These are phyloP conservation scores for Urocitellus parryii DNA, from an alignment of 2,113 vertebrate species.

Conservation along the genomic window DNA sequence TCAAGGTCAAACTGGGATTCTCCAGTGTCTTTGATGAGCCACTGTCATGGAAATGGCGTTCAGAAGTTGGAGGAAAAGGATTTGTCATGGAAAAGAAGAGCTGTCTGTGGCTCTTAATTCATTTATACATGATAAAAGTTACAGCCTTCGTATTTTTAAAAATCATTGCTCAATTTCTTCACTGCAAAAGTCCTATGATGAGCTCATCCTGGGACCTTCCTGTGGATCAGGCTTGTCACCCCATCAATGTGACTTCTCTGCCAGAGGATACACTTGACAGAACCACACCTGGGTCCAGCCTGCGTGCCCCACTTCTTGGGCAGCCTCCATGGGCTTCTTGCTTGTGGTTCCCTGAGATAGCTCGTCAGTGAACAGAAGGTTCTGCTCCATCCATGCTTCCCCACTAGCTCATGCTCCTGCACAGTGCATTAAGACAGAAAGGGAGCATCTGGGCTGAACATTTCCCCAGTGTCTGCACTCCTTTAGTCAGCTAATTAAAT, in stretches of 20 bases:
- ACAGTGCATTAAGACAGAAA: constrained; percentile 5
- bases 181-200: background rate
- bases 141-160: background rate
- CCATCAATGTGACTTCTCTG: background rate
- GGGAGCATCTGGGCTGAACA: background rate
- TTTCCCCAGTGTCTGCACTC: background rate
- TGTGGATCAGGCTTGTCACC: background rate
- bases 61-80: background rate
- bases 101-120: background rate
- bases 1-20: background rate
- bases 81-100: background rate
- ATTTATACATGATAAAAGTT: background rate
- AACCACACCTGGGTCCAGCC: background rate
- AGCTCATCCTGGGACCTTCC: background rate
- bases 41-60: background rate
- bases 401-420: background rate
- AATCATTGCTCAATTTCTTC: background rate
- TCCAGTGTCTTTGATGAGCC: background rate
- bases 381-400: too few species aligned
- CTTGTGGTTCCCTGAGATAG: background rate
- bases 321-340: background rate
- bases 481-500: background rate
- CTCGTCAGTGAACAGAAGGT: background rate
- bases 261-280: background rate
- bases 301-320: background rate